phyloP scores from a whole-genome alignment of 1,140 invertebrate species.

The Drosophila equinoxialis region DNA sequence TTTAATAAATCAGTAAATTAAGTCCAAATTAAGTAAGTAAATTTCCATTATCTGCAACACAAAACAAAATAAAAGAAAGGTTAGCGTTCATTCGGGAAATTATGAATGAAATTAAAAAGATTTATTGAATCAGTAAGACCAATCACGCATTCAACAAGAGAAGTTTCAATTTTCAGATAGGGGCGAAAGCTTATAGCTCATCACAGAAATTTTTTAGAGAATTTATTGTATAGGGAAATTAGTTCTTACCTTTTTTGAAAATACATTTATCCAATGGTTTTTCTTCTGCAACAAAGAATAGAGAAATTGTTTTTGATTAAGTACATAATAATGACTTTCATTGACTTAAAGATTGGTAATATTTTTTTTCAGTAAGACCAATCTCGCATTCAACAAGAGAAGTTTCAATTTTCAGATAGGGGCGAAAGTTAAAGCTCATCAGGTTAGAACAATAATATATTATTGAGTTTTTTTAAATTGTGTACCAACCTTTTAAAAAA shows the following conservation, averaged over 20 bases:
- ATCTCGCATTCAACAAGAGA: constrained; percentile 56
- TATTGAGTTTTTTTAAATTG: neutral
- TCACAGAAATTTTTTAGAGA: neutral
- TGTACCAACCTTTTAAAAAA: neutral
- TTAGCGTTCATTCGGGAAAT: neutral
- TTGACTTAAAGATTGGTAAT: neutral
- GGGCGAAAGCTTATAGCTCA: constrained; percentile 63
- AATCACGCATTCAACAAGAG: constrained; percentile 61
- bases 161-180: constrained; percentile 65
- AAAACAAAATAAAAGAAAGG: neutral
- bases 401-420: constrained; percentile 58
- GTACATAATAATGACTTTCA: neutral
- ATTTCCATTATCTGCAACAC: too few relatives aligned
- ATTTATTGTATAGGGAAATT: neutral
- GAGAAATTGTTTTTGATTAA: neutral
- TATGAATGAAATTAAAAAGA: neutral
- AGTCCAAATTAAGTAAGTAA: too few relatives aligned
- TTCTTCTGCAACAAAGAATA: neutral
- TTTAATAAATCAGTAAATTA: too few relatives aligned
- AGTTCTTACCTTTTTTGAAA: constrained; percentile 14
- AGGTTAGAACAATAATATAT: neutral
- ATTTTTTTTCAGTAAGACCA: constrained; percentile 52
- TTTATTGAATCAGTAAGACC: constrained; percentile 58
- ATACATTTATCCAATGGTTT: neutral
- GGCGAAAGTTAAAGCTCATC: constrained; percentile 55